These are phyloP conservation scores for Eidolon dupreanum DNA, from an alignment of 2,797 vertebrate genomes.

Conservation along the genomic window DNA sequence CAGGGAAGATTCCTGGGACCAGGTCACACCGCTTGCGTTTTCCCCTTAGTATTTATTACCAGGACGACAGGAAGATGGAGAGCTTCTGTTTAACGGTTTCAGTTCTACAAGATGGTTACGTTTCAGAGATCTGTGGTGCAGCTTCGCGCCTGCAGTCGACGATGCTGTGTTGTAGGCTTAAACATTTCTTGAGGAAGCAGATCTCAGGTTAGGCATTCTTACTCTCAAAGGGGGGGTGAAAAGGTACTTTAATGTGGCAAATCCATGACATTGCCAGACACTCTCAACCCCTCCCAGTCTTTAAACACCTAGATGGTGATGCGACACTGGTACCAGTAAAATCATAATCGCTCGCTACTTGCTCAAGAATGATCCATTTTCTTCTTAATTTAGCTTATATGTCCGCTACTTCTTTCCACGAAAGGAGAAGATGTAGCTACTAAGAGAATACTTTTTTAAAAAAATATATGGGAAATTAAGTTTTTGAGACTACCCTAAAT, in stretches of 20 bases:
- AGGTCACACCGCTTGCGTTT: background rate
- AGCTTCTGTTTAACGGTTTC: background rate
- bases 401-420: background rate
- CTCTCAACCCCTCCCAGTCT: background rate
- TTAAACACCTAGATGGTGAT: background rate
- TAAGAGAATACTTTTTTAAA: background rate
- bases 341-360: background rate
- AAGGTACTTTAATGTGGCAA: background rate
- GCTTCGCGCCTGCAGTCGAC: background rate
- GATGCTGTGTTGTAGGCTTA: background rate
- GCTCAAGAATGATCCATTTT: background rate
- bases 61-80: too few species aligned
- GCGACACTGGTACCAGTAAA: background rate
- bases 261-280: background rate
- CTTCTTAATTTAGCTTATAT: background rate
- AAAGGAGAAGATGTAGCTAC: background rate
- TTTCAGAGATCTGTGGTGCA: background rate
- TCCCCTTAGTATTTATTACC: too few species aligned
- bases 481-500: background rate
- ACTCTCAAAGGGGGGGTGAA: accelerated
- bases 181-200: background rate
- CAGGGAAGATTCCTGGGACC: background rate
- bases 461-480: background rate
- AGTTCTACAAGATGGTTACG: too few species aligned
- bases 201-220: background rate